These are phyloP conservation scores for Vanacampus margaritifer DNA, from an alignment of 2,113 vertebrate species.

Conservation along the genomic window DNA sequence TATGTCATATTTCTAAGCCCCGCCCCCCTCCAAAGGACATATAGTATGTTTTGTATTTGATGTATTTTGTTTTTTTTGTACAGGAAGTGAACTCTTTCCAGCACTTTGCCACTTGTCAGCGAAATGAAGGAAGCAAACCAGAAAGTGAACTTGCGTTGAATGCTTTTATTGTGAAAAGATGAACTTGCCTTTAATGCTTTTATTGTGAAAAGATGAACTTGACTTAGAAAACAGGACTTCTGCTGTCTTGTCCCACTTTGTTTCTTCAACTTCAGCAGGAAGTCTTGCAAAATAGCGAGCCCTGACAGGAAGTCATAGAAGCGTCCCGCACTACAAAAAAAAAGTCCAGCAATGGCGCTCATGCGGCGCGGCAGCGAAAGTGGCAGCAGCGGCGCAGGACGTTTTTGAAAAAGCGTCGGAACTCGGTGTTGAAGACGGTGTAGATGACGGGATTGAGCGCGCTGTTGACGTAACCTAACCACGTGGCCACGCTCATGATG, in stretches of 20 bases:
- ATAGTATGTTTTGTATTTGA: too few species aligned
- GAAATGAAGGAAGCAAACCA: too few species aligned
- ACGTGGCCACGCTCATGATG: conserved; percentile 90
- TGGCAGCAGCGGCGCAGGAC: conserved; percentile 72
- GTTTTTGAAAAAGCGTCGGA: conserved; percentile 87
- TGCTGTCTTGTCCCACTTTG: too few species aligned
- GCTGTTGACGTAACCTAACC: conserved; percentile 95
- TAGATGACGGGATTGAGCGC: conserved; percentile 94
- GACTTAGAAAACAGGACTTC: conserved; percentile 40
- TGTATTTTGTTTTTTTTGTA: too few species aligned
- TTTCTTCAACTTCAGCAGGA: neutral
- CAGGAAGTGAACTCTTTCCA: too few species aligned
- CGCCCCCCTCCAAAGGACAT: too few species aligned
- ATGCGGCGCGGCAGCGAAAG: neutral
- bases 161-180: conserved; percentile 49
- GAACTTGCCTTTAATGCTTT: conserved; percentile 33
- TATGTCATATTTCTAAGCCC: too few species aligned
- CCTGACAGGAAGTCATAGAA: too few species aligned
- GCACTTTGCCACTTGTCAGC: too few species aligned
- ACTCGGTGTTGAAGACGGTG: conserved; percentile 89
- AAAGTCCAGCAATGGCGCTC: neutral
- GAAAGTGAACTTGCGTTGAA: conserved; percentile 3
- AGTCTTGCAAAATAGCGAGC: conserved; percentile 23
- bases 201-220: conserved; percentile 44
- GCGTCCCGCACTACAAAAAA: neutral